Evolutionary conservation across 2,797 vertebrate genomes (phyloP), one percentile per base, ranked within the genome.

Genomic region (Echeneis naucrates): DNA sequence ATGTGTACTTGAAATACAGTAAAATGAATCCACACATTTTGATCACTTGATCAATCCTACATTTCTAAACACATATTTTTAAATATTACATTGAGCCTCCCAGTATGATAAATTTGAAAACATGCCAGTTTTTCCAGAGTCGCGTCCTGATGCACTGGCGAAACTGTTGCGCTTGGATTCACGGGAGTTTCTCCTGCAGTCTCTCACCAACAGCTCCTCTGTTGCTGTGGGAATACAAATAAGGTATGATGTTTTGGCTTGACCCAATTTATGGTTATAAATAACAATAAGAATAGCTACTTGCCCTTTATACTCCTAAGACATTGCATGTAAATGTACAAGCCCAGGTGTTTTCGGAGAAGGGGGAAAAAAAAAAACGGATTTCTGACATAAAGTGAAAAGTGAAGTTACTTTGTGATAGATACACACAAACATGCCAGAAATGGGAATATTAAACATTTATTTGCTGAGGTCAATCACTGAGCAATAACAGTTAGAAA

Each of bases 181-280:
- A 10, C 71, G 78, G 64, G 91, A 89, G 59, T 65, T 90, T 59
- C 89, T 87, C 69, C 80, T 93, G 70, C 60, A 88, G 55, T 81
- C 84, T 77, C 82, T 90, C 78, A 63, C 35, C 77, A 82, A 75
- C 23, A 32, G 48, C 69, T 88, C 90, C 71, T 79, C 77, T 62
- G 90, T 64, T 86, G 90, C 93, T 92, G 73, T 77, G 85, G 88
- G 86, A 92, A 91, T 91, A 91, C 73, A 92, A 89, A 89, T 85
- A 92, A 88, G 82, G 90, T 83, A 80, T 84, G 89, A 90, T 90
- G 87, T 92, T 91, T 88, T 88, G 84, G 81, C 82, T 84, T 92
- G 91, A 92, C 89, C 90, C 87, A 92, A 90, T 92, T 92, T 83
- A 69, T 53, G 79, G 84, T 89, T 90, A 92, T 90, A 92, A 93